phyloP scores from a whole-genome alignment of 2,797 vertebrate species.

The Molothrus aeneus region DNA sequence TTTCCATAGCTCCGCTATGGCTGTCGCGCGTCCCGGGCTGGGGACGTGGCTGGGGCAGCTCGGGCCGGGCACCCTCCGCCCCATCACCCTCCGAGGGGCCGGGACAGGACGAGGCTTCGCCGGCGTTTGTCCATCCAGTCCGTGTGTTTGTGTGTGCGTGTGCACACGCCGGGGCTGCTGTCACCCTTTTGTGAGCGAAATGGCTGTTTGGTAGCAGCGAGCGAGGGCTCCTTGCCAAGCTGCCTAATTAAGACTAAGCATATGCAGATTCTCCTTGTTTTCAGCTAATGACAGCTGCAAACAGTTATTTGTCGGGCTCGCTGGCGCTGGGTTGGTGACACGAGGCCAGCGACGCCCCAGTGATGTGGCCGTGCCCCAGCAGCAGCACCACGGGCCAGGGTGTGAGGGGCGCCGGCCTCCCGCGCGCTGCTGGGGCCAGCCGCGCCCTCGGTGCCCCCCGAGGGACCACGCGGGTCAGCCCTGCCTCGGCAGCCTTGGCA shows the following conservation, averaged over 20 bases:
- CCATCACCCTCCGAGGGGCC: accelerated
- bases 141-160: neutral
- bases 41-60: neutral
- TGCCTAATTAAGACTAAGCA: conserved; percentile 69
- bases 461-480: neutral
- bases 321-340: conserved; percentile 50
- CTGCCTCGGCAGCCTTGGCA: neutral
- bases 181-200: conserved; percentile 53
- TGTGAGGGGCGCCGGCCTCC: no score
- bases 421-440: neutral
- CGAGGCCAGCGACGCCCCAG: neutral
- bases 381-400: accelerated
- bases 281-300: conserved; percentile 76
- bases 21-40: accelerated
- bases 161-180: neutral
- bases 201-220: conserved; percentile 63
- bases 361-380: neutral
- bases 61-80: accelerated
- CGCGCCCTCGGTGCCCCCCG: neutral
- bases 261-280: conserved; percentile 79
- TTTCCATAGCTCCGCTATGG: neutral
- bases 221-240: conserved; percentile 70
- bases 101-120: neutral
- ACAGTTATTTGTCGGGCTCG: conserved; percentile 67
- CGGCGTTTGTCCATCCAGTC: neutral